Conservation (phyloP, 2,888 invertebrate species). For the Noctua comes region DNA sequence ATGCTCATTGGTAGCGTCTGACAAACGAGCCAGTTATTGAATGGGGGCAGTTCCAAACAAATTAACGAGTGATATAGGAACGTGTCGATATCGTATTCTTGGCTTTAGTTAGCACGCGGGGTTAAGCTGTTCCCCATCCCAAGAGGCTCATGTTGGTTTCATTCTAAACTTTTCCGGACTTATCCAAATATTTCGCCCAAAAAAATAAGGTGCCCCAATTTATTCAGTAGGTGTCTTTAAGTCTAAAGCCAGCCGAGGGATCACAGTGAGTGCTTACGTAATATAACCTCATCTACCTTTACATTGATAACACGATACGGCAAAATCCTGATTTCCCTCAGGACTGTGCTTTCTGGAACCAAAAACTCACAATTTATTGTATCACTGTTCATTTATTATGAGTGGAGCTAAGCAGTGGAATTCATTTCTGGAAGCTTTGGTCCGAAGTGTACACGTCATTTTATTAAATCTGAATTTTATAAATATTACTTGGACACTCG, state of each 20-base stretch:
- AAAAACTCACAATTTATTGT: constrained; percentile 51
- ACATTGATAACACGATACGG: constrained; percentile 56
- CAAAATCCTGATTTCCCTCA: constrained; percentile 54
- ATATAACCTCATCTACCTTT: constrained; percentile 48
- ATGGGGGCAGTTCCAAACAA: neutral
- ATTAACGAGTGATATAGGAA: neutral
- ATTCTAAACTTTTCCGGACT: constrained; percentile 11
- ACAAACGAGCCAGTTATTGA: neutral
- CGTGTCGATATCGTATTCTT: neutral
- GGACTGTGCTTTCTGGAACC: constrained; percentile 49
- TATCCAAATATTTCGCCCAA: neutral
- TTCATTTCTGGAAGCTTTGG: constrained; percentile 26
- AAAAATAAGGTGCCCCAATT: constrained; percentile 39
- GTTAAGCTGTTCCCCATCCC: neutral
- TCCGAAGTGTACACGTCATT: neutral
- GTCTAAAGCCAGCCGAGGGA: constrained; percentile 50
- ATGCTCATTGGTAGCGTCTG: neutral
- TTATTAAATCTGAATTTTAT: too few species aligned
- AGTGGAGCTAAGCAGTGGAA: constrained; percentile 30
- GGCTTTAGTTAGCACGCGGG: neutral
- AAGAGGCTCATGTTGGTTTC: neutral
- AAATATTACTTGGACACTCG: neutral
- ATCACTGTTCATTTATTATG: constrained; percentile 46
- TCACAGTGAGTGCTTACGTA: constrained; percentile 36
- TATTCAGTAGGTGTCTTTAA: constrained; percentile 45